These are phyloP conservation scores for Vanessa cardui DNA, from an alignment of 2,888 invertebrate species.

Conservation along the genomic window DNA sequence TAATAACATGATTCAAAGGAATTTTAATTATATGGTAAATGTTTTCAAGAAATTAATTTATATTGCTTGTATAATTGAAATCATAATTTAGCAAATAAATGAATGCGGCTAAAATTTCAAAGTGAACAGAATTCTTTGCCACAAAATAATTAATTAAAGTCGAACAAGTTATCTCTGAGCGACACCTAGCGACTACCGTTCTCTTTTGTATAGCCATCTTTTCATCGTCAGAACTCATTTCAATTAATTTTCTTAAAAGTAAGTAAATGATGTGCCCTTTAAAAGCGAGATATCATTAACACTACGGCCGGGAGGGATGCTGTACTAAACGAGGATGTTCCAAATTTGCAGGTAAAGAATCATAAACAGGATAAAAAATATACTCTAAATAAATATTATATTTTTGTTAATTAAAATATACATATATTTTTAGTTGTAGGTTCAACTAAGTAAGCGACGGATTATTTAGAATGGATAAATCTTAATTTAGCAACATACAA, in stretches of 20 bases:
- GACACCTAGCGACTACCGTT: conserved; percentile 78
- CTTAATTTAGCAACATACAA: no score
- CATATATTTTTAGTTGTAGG: no score
- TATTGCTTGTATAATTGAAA: conserved; percentile 63
- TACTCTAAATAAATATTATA: background rate
- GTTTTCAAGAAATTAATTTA: conserved; percentile 40
- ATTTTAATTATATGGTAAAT: no score
- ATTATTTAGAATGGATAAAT: no score
- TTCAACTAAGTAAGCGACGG: no score
- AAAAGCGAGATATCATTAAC: conserved; percentile 82
- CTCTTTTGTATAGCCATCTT: conserved; percentile 78
- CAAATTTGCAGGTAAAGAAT: conserved; percentile 9
- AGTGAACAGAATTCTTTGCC: conserved; percentile 73
- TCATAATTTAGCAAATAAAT: conserved; percentile 62
- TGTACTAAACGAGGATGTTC: conserved; percentile 20
- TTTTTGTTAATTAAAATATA: no score
- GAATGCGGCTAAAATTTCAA: conserved; percentile 67
- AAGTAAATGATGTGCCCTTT: conserved; percentile 82
- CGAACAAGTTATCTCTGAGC: conserved; percentile 78
- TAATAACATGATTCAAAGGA: no score
- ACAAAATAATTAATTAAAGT: conserved; percentile 80
- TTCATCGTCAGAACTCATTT: conserved; percentile 82
- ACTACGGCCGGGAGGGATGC: conserved; percentile 54
- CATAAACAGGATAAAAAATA: background rate
- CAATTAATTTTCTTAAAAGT: conserved; percentile 82